Conservation (phyloP, 2,888 invertebrate genomes). For the Aleiodes alternator region DNA sequence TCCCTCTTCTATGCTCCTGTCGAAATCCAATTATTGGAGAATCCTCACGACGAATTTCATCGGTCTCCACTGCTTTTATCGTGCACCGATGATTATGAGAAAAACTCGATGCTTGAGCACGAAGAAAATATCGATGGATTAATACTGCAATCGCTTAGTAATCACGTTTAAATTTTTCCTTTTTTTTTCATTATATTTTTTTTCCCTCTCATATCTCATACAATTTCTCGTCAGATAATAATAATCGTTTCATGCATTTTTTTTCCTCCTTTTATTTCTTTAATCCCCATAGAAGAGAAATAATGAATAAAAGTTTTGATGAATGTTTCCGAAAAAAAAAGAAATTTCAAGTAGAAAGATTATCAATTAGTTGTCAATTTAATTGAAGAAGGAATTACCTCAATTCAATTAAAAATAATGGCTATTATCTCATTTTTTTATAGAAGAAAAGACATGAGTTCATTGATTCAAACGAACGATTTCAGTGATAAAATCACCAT, state of each 20-base stretch:
- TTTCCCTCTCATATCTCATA: not conserved
- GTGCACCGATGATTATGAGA: constrained; percentile 29
- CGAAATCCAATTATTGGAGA: constrained; percentile 44
- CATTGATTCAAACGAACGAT: constrained; percentile 22
- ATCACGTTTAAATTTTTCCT: constrained; percentile 21
- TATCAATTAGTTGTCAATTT: too few species aligned
- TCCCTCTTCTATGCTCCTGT: constrained; percentile 1
- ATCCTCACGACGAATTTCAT: constrained; percentile 33
- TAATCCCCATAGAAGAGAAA: not conserved
- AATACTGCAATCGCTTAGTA: constrained; percentile 29
- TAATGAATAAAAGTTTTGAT: not conserved
- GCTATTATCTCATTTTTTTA: too few species aligned
- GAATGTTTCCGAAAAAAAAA: not conserved
- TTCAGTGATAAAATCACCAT: constrained; percentile 20
- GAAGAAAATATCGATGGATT: constrained; percentile 34
- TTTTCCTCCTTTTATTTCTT: too few species aligned
- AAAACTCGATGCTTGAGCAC: constrained; percentile 30
- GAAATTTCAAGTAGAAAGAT: too few species aligned
- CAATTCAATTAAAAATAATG: too few species aligned
- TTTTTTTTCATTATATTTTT: not conserved
- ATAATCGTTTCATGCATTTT: too few species aligned
- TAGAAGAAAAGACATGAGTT: not conserved
- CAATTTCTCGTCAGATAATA: constrained; percentile 1
- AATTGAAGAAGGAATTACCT: too few species aligned
- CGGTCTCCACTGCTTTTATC: constrained; percentile 34